A percentile compares a stretch with the other conserved stretches of the same genome.
Evolutionary conservation across 2,888 invertebrate genomes (phyloP).

Genomic region (Caenorhabditis sp.): DNA sequence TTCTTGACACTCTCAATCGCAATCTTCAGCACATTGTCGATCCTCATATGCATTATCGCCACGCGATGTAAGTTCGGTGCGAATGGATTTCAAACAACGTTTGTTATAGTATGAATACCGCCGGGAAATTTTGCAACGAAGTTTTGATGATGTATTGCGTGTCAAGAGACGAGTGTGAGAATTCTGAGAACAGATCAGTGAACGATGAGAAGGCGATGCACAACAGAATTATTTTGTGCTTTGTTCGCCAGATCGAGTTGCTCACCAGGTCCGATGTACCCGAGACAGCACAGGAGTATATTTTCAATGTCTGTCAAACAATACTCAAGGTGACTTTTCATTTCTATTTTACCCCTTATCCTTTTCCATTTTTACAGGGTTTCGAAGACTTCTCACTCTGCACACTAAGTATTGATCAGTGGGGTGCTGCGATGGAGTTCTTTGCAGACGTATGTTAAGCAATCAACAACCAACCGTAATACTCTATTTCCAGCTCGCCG

Average conservation of each 20-base stretch:
- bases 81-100: neutral
- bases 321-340: constrained; percentile 33
- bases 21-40: constrained; percentile 22
- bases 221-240: constrained; percentile 34
- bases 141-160: constrained; percentile 32
- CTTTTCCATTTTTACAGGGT: neutral
- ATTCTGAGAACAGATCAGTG: constrained; percentile 6
- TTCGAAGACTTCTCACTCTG: constrained; percentile 6
- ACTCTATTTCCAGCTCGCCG: constrained; percentile 28
- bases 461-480: neutral
- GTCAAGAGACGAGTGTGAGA: constrained; percentile 41
- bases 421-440: constrained; percentile 41
- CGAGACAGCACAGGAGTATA: constrained; percentile 19
- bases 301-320: constrained; percentile 34
- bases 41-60: constrained; percentile 34
- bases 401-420: constrained; percentile 21
- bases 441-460: constrained; percentile 35
- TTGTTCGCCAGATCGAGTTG: constrained; percentile 29
- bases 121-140: constrained; percentile 33
- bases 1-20: constrained; percentile 35
- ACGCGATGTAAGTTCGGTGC: constrained; percentile 18
- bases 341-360: too few relatives aligned
- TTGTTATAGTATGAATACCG: constrained; percentile 37
- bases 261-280: constrained; percentile 26
- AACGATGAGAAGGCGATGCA: constrained; percentile 43